phyloP scores from a whole-genome alignment of 2,797 vertebrate genomes.

The Gambelia wislizenii region DNA sequence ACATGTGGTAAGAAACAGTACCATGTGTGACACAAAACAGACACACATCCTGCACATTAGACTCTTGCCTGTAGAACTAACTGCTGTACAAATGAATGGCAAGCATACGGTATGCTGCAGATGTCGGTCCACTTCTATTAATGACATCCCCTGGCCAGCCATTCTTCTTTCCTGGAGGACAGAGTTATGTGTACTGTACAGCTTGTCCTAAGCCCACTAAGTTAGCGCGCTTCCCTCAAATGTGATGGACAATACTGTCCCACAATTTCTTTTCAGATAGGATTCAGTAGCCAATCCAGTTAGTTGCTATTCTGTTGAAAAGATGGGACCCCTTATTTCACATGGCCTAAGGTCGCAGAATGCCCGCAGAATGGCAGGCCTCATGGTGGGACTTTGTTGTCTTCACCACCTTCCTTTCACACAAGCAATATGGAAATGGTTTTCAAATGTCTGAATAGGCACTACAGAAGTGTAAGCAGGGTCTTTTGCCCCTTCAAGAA shows the following conservation, averaged over 20 bases:
- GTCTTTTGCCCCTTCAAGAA: neutral
- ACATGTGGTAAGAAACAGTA: slow-evolving; percentile 64
- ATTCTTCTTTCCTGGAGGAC: neutral
- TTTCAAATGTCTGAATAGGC: neutral
- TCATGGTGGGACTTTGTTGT: neutral
- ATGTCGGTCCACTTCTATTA: neutral
- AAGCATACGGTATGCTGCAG: neutral
- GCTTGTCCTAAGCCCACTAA: neutral
- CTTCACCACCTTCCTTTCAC: neutral
- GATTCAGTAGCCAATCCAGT: no score
- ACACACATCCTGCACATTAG: slow-evolving; percentile 51
- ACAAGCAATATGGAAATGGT: neutral
- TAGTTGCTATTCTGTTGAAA: no score
- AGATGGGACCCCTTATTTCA: no score
- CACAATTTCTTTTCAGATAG: no score
- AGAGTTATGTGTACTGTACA: neutral
- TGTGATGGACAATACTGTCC: no score
- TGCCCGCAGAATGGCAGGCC: no score
- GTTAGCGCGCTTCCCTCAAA: no score
- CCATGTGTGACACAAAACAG: slow-evolving; percentile 59
- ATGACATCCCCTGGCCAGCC: neutral
- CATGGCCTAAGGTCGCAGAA: no score
- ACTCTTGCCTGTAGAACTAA: slow-evolving; percentile 30
- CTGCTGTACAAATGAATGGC: neutral
- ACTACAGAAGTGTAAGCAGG: neutral